Evolutionary conservation across 2,113 vertebrate genomes (phyloP).

Genomic region (Narcine bancroftii): DNA sequence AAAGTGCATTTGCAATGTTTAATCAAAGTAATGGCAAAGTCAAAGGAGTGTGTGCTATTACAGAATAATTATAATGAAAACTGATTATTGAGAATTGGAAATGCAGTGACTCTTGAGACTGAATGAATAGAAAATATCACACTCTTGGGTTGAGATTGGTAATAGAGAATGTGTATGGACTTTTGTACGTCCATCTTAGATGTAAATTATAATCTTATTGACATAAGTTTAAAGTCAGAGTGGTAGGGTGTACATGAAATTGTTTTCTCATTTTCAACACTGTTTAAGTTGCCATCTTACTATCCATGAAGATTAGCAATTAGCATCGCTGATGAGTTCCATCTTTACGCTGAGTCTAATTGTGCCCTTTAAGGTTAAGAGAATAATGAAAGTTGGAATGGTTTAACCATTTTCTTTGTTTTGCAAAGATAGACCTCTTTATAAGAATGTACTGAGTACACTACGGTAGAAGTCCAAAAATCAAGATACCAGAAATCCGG

Average conservation of each 20-base stretch:
- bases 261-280: neutral
- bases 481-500: too few species aligned
- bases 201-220: neutral
- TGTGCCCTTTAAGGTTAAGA: neutral
- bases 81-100: conserved; percentile 31
- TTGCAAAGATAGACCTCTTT: too few species aligned
- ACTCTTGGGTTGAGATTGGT: neutral
- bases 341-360: neutral
- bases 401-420: too few species aligned
- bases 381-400: neutral
- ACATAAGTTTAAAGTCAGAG: neutral
- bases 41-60: neutral
- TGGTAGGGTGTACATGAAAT: neutral
- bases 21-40: conserved; percentile 27
- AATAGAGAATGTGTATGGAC: neutral
- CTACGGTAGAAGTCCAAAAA: too few species aligned
- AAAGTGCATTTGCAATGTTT: conserved; percentile 21
- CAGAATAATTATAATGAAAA: conserved; percentile 23
- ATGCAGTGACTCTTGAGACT: conserved; percentile 3
- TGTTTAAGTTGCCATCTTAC: neutral
- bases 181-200: neutral
- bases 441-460: too few species aligned
- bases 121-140: neutral
- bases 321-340: neutral
- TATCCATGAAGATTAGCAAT: neutral